Conservation (phyloP, 2,113 vertebrate genomes). For the Callospermophilus lateralis region DNA sequence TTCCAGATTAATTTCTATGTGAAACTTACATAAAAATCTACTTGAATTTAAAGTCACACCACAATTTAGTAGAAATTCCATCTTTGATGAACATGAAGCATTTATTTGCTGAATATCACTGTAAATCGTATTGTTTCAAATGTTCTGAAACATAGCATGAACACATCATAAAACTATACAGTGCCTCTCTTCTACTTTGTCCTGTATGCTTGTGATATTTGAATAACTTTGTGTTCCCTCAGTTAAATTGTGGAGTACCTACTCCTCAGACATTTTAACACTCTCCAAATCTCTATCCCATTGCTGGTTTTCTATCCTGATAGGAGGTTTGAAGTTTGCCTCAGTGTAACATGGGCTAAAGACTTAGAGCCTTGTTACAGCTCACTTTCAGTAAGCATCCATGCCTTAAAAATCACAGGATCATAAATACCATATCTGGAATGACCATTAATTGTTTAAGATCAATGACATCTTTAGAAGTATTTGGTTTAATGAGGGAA, state of each 20-base stretch:
- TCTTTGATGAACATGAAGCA: neutral
- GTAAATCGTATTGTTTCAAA: neutral
- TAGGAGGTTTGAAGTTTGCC: neutral
- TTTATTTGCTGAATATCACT: neutral
- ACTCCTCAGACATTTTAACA: neutral
- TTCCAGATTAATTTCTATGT: conserved; percentile 46
- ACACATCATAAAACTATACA: neutral
- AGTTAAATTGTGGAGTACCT: neutral
- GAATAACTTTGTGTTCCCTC: neutral
- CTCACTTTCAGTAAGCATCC: neutral
- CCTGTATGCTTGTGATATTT: neutral
- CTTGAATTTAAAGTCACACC: conserved; percentile 56
- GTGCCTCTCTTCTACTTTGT: neutral
- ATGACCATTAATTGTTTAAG: neutral
- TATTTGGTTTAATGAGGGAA: neutral
- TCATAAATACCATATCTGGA: neutral
- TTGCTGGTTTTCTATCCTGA: neutral
- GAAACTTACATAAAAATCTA: conserved; percentile 55
- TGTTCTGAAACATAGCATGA: neutral
- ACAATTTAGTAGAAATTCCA: conserved; percentile 70
- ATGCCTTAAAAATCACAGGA: neutral
- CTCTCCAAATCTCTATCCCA: neutral
- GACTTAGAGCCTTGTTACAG: neutral
- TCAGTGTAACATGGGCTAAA: neutral
- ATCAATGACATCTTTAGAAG: conserved; percentile 8